Evolutionary conservation across 1,140 invertebrate species (phyloP).

Genomic region (Camponotus floridanus): DNA sequence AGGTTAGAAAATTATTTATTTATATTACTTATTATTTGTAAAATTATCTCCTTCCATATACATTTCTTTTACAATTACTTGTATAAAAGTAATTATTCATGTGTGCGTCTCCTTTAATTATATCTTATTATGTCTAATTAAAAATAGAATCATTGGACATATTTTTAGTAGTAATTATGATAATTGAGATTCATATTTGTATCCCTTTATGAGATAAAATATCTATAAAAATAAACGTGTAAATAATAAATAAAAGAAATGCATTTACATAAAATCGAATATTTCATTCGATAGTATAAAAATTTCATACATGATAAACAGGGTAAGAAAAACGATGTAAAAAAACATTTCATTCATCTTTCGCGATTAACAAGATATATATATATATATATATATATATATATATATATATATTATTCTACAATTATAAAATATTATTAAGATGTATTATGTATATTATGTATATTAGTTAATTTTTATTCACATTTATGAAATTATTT

Average conservation of each 20-base stretch:
- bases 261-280: neutral
- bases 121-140: neutral
- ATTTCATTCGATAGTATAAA: neutral
- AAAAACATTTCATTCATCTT: neutral
- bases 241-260: neutral
- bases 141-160: neutral
- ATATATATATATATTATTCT: neutral
- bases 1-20: slow-evolving; percentile 28
- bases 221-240: neutral
- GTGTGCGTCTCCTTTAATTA: neutral
- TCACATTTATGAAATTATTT: neutral
- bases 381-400: neutral
- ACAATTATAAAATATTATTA: too few relatives aligned
- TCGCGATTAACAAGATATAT: neutral
- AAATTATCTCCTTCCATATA: neutral
- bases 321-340: neutral
- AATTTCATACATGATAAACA: slow-evolving; percentile 4
- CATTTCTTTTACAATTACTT: neutral
- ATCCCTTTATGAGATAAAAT: neutral
- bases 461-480: neutral
- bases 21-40: neutral
- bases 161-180: neutral
- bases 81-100: neutral
- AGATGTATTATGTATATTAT: too few relatives aligned
- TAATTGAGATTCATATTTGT: neutral